Percentiles rank a stretch among this genome's conserved stretches.
phyloP scores from a whole-genome alignment of 2,888 invertebrate species.

The Drosophila mercatorum region DNA sequence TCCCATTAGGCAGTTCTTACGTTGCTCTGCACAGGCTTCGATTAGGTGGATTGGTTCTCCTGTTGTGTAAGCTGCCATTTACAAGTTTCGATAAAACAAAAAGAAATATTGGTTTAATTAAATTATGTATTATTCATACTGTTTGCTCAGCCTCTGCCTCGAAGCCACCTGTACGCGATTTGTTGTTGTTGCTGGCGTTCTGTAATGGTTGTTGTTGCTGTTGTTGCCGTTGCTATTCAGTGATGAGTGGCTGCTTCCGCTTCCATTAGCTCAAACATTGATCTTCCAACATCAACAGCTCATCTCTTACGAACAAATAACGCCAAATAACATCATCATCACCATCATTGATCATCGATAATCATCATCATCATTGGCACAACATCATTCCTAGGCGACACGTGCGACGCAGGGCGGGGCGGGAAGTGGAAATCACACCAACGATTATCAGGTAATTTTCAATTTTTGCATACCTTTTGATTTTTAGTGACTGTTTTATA shows the following conservation, averaged over 20 bases:
- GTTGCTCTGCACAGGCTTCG: constrained; percentile 45
- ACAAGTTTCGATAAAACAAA: constrained; percentile 55
- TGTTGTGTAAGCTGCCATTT: constrained; percentile 51
- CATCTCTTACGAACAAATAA: constrained; percentile 46
- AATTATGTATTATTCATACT: constrained; percentile 83
- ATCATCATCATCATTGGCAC: constrained; percentile 55
- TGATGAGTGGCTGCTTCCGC: constrained; percentile 37
- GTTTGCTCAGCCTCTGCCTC: constrained; percentile 81
- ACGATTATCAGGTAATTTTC: constrained; percentile 77
- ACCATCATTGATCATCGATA: constrained; percentile 45
- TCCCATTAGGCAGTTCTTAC: constrained; percentile 13
- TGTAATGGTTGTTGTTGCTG: constrained; percentile 31
- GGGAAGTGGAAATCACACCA: constrained; percentile 81
- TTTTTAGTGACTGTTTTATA: constrained; percentile 48
- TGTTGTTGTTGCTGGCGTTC: constrained; percentile 44
- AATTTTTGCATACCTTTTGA: constrained; percentile 68
- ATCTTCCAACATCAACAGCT: constrained; percentile 53
- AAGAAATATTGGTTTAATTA: constrained; percentile 75
- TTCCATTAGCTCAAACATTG: constrained; percentile 40
- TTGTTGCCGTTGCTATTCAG: constrained; percentile 23
- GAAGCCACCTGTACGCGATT: constrained; percentile 66
- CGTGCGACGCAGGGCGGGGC: constrained; percentile 63
- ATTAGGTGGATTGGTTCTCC: constrained; percentile 26
- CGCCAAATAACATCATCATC: constrained; percentile 33
- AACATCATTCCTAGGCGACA: constrained; percentile 63